Evolutionary conservation across 1,140 invertebrate species (phyloP).

Genomic region (Scaptomyza montana): DNA sequence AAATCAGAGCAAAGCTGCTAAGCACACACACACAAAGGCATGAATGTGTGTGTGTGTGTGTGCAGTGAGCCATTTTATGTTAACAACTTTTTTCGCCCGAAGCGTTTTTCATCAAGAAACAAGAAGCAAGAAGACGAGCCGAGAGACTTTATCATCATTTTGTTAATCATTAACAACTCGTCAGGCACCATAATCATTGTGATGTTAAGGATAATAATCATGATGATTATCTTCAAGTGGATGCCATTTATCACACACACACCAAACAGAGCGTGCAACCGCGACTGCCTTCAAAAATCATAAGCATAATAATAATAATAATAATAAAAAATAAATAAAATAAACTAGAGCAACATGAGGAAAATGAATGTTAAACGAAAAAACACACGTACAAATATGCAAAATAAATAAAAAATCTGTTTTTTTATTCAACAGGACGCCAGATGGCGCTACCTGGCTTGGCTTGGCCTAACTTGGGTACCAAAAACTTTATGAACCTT

Average conservation of each 20-base stretch:
- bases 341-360: background rate
- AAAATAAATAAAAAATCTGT: constrained; percentile 37
- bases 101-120: constrained; percentile 47
- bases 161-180: constrained; percentile 57
- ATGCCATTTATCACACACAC: constrained; percentile 45
- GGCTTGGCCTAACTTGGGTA: constrained; percentile 4
- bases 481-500: constrained; percentile 48
- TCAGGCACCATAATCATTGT: constrained; percentile 28
- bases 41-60: background rate
- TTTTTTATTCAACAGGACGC: constrained; percentile 29
- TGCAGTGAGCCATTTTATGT: constrained; percentile 54
- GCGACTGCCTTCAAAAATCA: constrained; percentile 16
- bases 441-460: constrained; percentile 44
- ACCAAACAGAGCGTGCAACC: constrained; percentile 7
- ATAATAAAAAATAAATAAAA: constrained; percentile 31
- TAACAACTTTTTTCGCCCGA: constrained; percentile 53
- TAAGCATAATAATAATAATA: constrained; percentile 35
- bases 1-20: constrained; percentile 36
- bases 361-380: constrained; percentile 22
- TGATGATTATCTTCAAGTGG: constrained; percentile 27
- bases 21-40: constrained; percentile 14
- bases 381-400: constrained; percentile 5
- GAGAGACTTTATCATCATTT: constrained; percentile 42
- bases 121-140: constrained; percentile 6
- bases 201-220: constrained; percentile 21